These are phyloP conservation scores for Perodicticus potto DNA, from an alignment of 2,797 vertebrate species.

Conservation along the genomic window DNA sequence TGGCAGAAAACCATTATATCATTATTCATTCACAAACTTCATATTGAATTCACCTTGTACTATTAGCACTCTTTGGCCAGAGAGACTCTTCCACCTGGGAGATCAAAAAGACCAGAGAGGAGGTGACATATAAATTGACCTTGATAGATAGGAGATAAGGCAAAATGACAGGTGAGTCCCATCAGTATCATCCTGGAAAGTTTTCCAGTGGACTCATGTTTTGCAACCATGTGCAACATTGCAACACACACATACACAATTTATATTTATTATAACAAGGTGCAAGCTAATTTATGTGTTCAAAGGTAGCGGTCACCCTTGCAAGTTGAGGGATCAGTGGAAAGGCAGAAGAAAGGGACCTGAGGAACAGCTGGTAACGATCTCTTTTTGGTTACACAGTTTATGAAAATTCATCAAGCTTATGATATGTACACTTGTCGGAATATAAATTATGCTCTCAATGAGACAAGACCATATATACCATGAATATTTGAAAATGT, in stretches of 20 bases:
- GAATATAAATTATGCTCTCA: background rate
- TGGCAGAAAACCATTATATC: slow-evolving; percentile 52
- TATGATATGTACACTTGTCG: background rate
- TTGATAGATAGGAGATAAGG: background rate
- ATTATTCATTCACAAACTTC: slow-evolving; percentile 59
- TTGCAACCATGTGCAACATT: too few relatives aligned
- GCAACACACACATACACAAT: background rate
- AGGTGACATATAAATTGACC: background rate
- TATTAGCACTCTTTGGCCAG: background rate
- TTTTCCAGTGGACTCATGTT: background rate
- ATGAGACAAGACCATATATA: background rate
- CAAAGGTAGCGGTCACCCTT: background rate
- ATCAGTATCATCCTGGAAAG: background rate
- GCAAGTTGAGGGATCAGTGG: background rate
- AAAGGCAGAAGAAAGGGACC: background rate
- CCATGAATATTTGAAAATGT: background rate
- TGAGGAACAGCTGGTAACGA: background rate
- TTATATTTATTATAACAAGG: background rate
- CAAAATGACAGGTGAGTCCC: background rate
- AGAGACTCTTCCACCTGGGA: background rate
- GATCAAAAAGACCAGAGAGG: background rate
- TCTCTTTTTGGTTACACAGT: background rate
- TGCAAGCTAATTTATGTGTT: background rate
- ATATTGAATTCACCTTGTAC: background rate
- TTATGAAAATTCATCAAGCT: background rate